Conservation (phyloP, 2,113 vertebrate species). For the Mixornis gularis region DNA sequence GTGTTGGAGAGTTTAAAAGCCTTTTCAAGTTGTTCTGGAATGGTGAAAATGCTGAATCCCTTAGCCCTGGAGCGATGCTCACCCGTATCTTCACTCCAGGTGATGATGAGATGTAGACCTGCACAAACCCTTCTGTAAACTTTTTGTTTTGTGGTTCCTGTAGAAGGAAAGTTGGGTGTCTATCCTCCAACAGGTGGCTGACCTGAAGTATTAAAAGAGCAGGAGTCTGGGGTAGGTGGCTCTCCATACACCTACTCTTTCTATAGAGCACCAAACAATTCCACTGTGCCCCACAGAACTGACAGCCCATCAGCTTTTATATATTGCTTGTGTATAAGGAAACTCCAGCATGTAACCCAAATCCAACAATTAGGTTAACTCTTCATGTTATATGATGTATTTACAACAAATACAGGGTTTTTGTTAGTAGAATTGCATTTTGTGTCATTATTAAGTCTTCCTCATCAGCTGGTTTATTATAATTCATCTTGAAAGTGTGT, state of each 20-base stretch:
- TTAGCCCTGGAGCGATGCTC: background rate
- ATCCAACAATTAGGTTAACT: background rate
- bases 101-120: accelerated
- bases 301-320: background rate
- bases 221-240: background rate
- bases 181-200: background rate
- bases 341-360: background rate
- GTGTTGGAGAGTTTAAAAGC: background rate
- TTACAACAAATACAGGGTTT: background rate
- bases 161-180: background rate
- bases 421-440: background rate
- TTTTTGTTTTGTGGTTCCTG: background rate
- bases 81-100: background rate
- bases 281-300: background rate
- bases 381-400: background rate
- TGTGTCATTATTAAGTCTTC: background rate
- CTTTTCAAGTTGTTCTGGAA: background rate
- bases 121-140: background rate
- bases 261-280: background rate
- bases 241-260: background rate
- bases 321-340: background rate
- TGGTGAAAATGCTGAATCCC: background rate
- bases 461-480: background rate
- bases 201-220: background rate
- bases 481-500: background rate